Percentiles rank a stretch among this genome's conserved stretches.
These are phyloP conservation scores for Helicoverpa armigera DNA, from an alignment of 1,140 invertebrate species.

Conservation along the genomic window DNA sequence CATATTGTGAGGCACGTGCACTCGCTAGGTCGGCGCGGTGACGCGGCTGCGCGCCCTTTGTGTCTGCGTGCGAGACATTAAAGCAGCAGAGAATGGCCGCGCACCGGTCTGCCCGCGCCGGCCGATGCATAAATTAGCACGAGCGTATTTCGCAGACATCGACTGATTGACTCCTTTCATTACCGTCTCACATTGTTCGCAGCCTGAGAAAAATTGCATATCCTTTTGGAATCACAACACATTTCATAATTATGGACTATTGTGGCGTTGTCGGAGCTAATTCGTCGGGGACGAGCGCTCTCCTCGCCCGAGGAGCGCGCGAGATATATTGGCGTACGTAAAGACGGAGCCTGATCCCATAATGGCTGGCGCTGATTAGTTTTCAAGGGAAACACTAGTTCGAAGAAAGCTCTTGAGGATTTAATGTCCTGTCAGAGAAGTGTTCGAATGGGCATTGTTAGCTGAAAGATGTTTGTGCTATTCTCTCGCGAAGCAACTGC, in stretches of 20 bases:
- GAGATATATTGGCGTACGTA: conserved; percentile 78
- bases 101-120: conserved; percentile 51
- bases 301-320: conserved; percentile 67
- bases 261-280: conserved; percentile 82
- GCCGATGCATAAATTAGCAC: conserved; percentile 79
- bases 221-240: conserved; percentile 82
- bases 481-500: conserved; percentile 43
- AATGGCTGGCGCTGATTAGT: conserved; percentile 81
- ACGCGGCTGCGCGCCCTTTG: conserved; percentile 70
- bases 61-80: conserved; percentile 68
- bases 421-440: conserved; percentile 69
- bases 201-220: conserved; percentile 80
- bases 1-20: conserved; percentile 17
- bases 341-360: conserved; percentile 69
- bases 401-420: conserved; percentile 73
- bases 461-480: conserved; percentile 49
- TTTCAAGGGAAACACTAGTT: conserved; percentile 82
- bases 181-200: conserved; percentile 81
- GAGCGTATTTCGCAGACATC: conserved; percentile 78
- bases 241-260: conserved; percentile 87
- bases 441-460: conserved; percentile 54
- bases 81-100: conserved; percentile 56
- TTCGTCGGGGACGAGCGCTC: conserved; percentile 72
- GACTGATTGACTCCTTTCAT: conserved; percentile 86
- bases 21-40: not conserved